phyloP scores from a whole-genome alignment of 2,113 vertebrate species.

The Callipepla californica region DNA sequence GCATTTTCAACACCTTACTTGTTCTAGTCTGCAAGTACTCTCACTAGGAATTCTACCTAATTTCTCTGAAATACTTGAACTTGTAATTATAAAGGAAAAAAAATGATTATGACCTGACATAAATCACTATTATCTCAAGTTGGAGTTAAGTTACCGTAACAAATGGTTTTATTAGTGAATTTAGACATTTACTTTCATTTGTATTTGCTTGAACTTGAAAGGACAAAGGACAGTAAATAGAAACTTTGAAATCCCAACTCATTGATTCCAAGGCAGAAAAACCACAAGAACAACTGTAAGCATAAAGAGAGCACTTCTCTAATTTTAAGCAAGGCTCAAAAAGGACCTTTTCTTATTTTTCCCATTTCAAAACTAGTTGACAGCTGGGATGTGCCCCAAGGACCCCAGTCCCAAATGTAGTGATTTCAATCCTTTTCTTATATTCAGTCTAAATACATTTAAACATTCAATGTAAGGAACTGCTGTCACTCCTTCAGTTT shows the following conservation, averaged over 20 bases:
- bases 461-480: neutral
- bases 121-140: neutral
- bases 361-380: neutral
- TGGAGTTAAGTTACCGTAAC: neutral
- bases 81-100: neutral
- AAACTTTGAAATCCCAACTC: neutral
- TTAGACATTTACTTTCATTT: neutral
- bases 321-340: neutral
- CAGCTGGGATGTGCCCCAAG: neutral
- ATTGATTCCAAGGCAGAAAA: accelerated
- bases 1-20: neutral
- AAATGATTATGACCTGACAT: neutral
- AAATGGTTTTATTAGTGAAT: neutral
- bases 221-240: neutral
- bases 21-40: neutral
- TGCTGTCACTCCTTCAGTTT: neutral
- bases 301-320: neutral
- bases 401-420: neutral
- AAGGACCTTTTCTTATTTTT: too few species aligned
- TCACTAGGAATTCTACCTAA: neutral
- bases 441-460: neutral
- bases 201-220: neutral
- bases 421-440: neutral
- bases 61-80: neutral
- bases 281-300: neutral